Conservation (phyloP, 2,888 invertebrate genomes). For the Apotomis betuletana region DNA sequence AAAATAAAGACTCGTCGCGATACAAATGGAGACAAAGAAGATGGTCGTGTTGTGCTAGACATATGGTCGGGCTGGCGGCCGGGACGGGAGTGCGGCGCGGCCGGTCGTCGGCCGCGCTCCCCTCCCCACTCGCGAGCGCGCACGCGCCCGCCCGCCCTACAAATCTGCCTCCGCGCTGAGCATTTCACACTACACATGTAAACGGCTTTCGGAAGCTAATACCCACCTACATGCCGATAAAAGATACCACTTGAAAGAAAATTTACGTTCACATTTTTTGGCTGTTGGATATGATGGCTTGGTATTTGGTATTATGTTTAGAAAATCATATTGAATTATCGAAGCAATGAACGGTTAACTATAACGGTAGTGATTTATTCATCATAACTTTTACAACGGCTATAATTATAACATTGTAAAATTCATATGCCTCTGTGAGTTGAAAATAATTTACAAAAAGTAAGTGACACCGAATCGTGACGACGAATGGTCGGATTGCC, state of each 20-base stretch:
- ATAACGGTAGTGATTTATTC: not conserved
- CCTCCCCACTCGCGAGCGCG: conserved; percentile 61
- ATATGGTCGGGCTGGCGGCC: conserved; percentile 62
- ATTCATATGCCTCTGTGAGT: too few species aligned
- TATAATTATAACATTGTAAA: too few species aligned
- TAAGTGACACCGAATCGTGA: too few species aligned
- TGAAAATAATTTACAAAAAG: too few species aligned
- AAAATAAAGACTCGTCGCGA: conserved; percentile 71
- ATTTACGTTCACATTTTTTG: conserved; percentile 27
- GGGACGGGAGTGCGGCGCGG: conserved; percentile 71
- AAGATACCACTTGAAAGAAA: conserved; percentile 47
- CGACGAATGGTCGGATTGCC: too few species aligned
- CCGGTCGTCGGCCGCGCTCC: conserved; percentile 55
- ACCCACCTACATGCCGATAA: conserved; percentile 53
- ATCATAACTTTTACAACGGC: not conserved
- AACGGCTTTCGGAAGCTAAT: conserved; percentile 67
- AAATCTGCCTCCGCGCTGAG: conserved; percentile 60
- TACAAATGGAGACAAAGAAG: conserved; percentile 69
- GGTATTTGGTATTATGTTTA: not conserved
- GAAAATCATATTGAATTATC: not conserved
- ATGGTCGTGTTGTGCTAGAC: conserved; percentile 48
- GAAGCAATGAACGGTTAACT: not conserved
- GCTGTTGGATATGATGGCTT: conserved; percentile 4
- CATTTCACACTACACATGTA: conserved; percentile 70
- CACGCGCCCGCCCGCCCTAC: conserved; percentile 70